phyloP scores from a whole-genome alignment of 2,113 vertebrate species.

The Ascaphus truei region DNA sequence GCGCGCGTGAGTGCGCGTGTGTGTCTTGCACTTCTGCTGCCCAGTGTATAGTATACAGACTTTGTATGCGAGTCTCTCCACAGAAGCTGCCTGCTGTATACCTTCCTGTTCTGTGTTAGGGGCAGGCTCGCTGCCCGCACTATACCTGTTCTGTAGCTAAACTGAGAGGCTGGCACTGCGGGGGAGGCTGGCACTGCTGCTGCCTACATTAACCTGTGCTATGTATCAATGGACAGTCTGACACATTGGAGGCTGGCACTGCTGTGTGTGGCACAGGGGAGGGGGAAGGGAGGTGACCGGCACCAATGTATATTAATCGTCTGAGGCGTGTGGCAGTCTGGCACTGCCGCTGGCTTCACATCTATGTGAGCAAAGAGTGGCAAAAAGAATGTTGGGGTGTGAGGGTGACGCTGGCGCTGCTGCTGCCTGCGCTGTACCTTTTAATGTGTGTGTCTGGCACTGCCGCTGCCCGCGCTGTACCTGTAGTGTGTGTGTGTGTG shows the following conservation, averaged over 20 bases:
- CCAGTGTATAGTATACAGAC: background rate
- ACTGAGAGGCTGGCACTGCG: background rate
- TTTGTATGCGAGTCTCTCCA: background rate
- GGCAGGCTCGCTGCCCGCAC: background rate
- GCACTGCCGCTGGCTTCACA: background rate
- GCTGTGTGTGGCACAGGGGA: background rate
- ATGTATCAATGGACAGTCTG: background rate
- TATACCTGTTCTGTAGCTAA: background rate
- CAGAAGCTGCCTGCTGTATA: constrained; percentile 21
- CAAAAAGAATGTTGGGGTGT: background rate
- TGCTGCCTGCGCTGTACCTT: no score
- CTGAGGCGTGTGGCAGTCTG: background rate
- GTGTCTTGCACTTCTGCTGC: background rate
- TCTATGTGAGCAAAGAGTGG: background rate
- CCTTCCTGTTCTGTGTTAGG: background rate
- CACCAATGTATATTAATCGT: background rate
- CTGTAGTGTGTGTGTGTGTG: no score
- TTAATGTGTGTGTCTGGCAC: no score
- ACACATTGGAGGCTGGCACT: background rate
- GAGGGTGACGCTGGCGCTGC: no score
- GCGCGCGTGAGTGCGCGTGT: background rate
- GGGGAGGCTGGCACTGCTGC: background rate
- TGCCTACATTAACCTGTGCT: no score
- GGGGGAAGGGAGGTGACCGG: no score
- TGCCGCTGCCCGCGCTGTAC: no score